Evolutionary conservation across 2,113 vertebrate genomes (phyloP).

Genomic region (Gambusia affinis): DNA sequence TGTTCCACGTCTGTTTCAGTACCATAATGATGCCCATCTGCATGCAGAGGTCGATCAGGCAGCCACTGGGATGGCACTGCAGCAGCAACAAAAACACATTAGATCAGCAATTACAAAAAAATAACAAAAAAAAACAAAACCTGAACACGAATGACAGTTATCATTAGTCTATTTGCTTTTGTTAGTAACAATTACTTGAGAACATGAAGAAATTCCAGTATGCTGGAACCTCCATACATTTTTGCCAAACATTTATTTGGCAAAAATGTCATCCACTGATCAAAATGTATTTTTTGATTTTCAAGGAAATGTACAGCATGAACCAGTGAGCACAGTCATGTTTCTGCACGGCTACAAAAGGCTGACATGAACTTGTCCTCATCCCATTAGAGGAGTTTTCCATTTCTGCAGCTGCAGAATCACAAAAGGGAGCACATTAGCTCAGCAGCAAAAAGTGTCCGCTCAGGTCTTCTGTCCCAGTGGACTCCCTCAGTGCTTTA

Average conservation of each 20-base stretch:
- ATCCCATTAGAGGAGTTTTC: conserved; percentile 27
- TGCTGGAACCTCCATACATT: neutral
- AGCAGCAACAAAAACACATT: conserved; percentile 15
- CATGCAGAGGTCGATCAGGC: conserved; percentile 97
- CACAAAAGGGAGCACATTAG: conserved; percentile 33
- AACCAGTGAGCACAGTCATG: neutral
- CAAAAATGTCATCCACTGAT: neutral
- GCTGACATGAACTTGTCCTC: conserved; percentile 31
- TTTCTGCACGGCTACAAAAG: conserved; percentile 18
- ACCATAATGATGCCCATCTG: conserved; percentile 99
- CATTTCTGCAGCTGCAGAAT: conserved; percentile 28
- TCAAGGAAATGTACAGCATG: conserved; percentile 9
- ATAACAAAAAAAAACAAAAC: neutral
- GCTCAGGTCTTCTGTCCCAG: conserved; percentile 40
- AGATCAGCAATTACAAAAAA: neutral
- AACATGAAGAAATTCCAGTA: neutral
- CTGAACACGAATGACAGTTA: neutral
- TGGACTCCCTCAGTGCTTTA: conserved; percentile 31
- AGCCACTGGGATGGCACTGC: conserved; percentile 97
- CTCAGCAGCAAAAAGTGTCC: conserved; percentile 44
- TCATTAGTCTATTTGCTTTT: neutral
- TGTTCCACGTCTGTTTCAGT: conserved; percentile 97
- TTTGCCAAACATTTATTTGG: neutral
- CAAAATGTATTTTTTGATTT: neutral
- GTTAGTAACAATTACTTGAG: neutral